phyloP scores from a whole-genome alignment of 2,888 invertebrate genomes.

The Perizoma flavofasciatum region DNA sequence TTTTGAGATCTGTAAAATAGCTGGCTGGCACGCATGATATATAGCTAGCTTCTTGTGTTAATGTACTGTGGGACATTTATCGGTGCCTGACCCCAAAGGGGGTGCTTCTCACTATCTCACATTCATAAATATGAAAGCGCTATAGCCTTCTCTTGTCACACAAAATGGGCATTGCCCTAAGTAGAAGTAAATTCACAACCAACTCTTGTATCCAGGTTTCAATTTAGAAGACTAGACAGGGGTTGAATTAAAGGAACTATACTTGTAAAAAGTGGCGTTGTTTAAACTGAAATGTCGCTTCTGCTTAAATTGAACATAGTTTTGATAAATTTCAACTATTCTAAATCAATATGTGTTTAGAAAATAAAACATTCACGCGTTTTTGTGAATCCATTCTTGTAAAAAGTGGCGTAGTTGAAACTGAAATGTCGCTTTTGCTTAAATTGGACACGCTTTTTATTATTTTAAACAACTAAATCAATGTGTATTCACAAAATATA shows the following conservation, averaged over 20 bases:
- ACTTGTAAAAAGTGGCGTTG: conserved; percentile 15
- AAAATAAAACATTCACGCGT: too few relatives aligned
- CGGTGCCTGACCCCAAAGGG: conserved; percentile 26
- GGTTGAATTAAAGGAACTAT: neutral
- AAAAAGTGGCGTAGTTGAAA: too few relatives aligned
- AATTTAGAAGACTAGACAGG: conserved; percentile 10
- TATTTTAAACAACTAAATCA: too few relatives aligned
- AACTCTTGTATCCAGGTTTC: conserved; percentile 18
- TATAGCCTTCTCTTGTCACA: conserved; percentile 3
- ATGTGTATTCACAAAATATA: too few relatives aligned
- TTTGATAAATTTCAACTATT: neutral
- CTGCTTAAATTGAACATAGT: neutral
- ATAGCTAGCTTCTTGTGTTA: conserved; percentile 14
- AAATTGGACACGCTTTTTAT: too few relatives aligned
- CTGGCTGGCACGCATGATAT: too few relatives aligned
- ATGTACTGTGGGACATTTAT: conserved; percentile 25
- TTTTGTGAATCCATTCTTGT: too few relatives aligned
- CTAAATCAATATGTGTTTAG: too few relatives aligned
- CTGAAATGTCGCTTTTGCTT: too few relatives aligned
- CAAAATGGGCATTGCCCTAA: conserved; percentile 14
- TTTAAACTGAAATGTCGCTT: conserved; percentile 9
- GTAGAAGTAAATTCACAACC: neutral
- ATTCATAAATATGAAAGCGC: conserved; percentile 20
- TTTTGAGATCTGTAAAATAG: conserved; percentile 20
- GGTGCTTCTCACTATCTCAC: conserved; percentile 14